Evolutionary conservation across 2,113 vertebrate species (phyloP), one percentile per base, ranked within the genome.

Genomic region (Eleginops maclovinus): DNA sequence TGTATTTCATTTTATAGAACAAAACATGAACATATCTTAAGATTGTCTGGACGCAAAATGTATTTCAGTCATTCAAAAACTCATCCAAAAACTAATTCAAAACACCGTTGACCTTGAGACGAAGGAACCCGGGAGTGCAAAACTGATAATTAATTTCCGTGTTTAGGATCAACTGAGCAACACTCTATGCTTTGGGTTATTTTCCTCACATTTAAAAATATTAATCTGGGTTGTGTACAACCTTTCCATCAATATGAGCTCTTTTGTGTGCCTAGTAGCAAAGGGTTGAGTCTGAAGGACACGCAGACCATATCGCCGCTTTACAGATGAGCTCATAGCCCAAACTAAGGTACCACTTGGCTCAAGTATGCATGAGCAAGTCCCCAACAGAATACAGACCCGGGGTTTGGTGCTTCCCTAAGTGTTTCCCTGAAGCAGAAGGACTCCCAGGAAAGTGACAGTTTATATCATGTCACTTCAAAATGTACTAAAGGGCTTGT

Each of bases 311-410:
- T 40, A 15, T 7, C 5, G 44, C 21, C 69, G 54, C 21, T 31
- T 43, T 15, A 72, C 72, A 65, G 62, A 70, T 77, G 79, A 83
- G 72, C 76, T 88, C 60, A 77, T 16, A 15, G 41, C n/a, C 59
- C 60, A 15, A 26, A 70, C 16, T 47, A 0, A 72, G 51, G 22
- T 14, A 31, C 43, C 70, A 50, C 36, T 59, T 50, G 50, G 43
- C 11, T 56, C 4, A 16, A 56, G 44, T 44, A 24, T 50, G 69
- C 43, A 44, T 6, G 40, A 28, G 49, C 56, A 26, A 26, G 21
- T 24, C 4, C 9, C 43, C 49, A 51, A n/a, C 17, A 26, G 14
- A 53, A 49, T 44, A 4, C 72, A 71, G 24, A 15, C 11, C 58
- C 15, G 47, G 16, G 41, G 36, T 47, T 58, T 10, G 46, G 49